A percentile compares a stretch with the other conserved stretches of the same genome.
These are phyloP conservation scores for Xanthostigma xanthostigma DNA, from an alignment of 2,888 invertebrate genomes.

Conservation along the genomic window DNA sequence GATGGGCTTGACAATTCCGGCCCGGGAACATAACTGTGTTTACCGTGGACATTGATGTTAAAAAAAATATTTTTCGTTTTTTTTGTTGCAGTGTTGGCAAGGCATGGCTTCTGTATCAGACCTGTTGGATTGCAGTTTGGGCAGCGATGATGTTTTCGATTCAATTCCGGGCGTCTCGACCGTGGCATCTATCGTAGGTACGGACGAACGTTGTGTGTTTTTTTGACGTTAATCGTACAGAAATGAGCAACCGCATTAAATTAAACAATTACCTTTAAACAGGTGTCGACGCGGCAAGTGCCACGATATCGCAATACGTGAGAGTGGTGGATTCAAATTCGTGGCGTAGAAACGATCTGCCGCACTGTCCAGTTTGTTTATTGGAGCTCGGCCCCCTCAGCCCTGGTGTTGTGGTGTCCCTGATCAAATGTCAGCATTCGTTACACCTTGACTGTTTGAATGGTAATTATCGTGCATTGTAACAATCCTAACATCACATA, in stretches of 20 bases:
- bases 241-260: background rate
- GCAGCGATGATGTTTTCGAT: conserved; percentile 57
- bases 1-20: no score
- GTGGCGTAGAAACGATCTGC: conserved; percentile 38
- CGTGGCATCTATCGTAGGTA: conserved; percentile 35
- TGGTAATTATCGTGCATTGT: conserved; percentile 21
- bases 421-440: conserved; percentile 62
- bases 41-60: no score
- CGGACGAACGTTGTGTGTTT: conserved; percentile 5
- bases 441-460: conserved; percentile 69
- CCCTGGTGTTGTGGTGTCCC: conserved; percentile 40
- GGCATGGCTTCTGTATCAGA: conserved; percentile 40
- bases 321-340: conserved; percentile 47
- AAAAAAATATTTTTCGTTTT: conserved; percentile 16
- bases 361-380: conserved; percentile 55
- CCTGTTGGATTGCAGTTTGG: conserved; percentile 52
- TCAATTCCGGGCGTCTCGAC: conserved; percentile 17
- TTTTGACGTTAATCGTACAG: background rate
- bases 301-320: conserved; percentile 53
- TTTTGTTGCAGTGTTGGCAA: conserved; percentile 12
- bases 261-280: conserved; percentile 12
- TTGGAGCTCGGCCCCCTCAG: conserved; percentile 39
- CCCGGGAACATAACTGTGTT: no score
- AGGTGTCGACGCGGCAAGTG: conserved; percentile 40
- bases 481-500: no score